Evolutionary conservation across 2,113 vertebrate genomes (phyloP), one percentile per base, ranked within the genome.

Genomic region (Ellobius talpinus): DNA sequence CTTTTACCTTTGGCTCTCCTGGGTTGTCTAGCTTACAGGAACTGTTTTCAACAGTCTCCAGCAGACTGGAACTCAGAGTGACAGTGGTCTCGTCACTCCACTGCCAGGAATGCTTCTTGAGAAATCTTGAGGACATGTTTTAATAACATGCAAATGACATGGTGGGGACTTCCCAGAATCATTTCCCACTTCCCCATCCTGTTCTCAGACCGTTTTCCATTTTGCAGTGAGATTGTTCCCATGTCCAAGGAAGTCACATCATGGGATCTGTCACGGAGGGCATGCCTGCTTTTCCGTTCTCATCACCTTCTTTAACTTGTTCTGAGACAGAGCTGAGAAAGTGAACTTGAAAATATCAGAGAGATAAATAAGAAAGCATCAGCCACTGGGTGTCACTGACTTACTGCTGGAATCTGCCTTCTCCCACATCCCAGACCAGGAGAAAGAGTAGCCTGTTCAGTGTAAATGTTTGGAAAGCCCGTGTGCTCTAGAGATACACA

Each of bases 311-410:
- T 68, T 39, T 47, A 45, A 39, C 7, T 58, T 68, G 5, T 76
- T 87, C 73, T 82, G 74, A 55, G 58, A 45, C 1, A 73, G 89
- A 92, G n/a, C 31, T 93, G n/a, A 61, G 42, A 87, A 74, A 93
- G 36, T 39, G 42, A n/a, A 24, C 76, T 4, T 65, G 55, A 52
- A 94, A 94, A 91, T 16, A 31, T 61, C 29, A 45, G 29, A 73
- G 93, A 87, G 68, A 85, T 73, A 94, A 96, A 74, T 92, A 81
- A 86, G 66, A 95, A 96, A 87, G 39, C 89, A 96, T 47, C 97
- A 95, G 94, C 98, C 98, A 98, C 98, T 98, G 98, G 98, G 97
- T 97, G 98, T 98, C 98, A 97, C 98, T 98, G 97, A 97, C 90
- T 94, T 97, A 96, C 97, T 95, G 81, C 72, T 87, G 33, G 94